Conservation (phyloP, 1,140 invertebrate species). For the Ostrea denselamellosa region DNA sequence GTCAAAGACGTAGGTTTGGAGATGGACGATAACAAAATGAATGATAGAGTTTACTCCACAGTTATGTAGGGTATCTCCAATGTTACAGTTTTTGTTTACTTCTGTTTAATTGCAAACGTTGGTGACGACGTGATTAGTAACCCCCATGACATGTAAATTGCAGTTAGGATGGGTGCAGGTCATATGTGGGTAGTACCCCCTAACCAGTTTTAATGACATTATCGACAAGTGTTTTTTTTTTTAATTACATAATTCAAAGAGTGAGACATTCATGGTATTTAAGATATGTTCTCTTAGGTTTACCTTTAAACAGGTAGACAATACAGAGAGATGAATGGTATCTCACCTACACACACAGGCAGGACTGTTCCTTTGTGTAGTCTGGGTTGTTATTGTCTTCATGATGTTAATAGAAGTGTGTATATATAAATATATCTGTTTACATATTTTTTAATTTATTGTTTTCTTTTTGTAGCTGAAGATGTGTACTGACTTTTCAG, state of each 20-base stretch:
- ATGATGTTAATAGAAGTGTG: background rate
- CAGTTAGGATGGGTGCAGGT: background rate
- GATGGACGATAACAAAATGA: too few relatives aligned
- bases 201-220: background rate
- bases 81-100: too few relatives aligned
- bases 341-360: background rate
- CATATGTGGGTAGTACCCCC: background rate
- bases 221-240: background rate
- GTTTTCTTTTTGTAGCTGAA: conserved; percentile 84
- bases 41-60: too few relatives aligned
- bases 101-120: background rate
- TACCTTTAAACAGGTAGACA: conserved; percentile 7
- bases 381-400: background rate
- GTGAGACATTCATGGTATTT: background rate
- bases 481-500: conserved; percentile 89
- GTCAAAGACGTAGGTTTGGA: too few relatives aligned
- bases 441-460: background rate
- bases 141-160: background rate
- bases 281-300: background rate
- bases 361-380: too few relatives aligned
- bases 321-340: background rate
- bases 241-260: background rate
- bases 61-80: too few relatives aligned
- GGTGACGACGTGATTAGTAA: background rate
- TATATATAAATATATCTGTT: background rate